Evolutionary conservation across 1,140 invertebrate species (phyloP).

Genomic region (Temnothorax curvispinosus): DNA sequence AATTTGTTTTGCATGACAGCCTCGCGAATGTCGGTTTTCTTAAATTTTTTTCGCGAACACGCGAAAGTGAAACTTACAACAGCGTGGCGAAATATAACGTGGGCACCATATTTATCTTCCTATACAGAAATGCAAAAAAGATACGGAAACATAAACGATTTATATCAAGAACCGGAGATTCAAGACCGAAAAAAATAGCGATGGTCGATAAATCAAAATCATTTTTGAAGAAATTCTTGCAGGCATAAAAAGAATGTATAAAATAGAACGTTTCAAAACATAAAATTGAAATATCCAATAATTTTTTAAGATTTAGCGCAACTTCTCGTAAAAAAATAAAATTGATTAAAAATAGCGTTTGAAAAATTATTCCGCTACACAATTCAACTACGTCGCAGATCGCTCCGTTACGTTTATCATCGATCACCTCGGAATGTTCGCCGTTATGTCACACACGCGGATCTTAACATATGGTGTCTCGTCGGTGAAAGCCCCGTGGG

Average conservation of each 20-base stretch:
- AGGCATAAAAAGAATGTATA: neutral
- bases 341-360: neutral
- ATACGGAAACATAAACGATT: neutral
- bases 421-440: neutral
- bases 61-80: neutral
- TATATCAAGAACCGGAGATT: neutral
- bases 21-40: neutral
- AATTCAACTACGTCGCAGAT: neutral
- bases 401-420: neutral
- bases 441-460: constrained; percentile 38
- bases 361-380: neutral
- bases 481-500: constrained; percentile 27
- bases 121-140: neutral
- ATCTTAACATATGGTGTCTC: constrained; percentile 53
- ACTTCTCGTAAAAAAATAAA: neutral
- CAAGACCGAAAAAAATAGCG: too few species aligned
- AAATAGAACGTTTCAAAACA: neutral
- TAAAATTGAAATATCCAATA: neutral
- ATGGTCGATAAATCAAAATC: neutral
- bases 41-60: constrained; percentile 22
- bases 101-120: neutral
- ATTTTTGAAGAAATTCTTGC: neutral
- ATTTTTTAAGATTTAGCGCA: neutral
- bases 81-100: constrained; percentile 4
- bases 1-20: constrained; percentile 36